Evolutionary conservation across 2,888 invertebrate species (phyloP).

Genomic region (Cryptocheilus praepositus): DNA sequence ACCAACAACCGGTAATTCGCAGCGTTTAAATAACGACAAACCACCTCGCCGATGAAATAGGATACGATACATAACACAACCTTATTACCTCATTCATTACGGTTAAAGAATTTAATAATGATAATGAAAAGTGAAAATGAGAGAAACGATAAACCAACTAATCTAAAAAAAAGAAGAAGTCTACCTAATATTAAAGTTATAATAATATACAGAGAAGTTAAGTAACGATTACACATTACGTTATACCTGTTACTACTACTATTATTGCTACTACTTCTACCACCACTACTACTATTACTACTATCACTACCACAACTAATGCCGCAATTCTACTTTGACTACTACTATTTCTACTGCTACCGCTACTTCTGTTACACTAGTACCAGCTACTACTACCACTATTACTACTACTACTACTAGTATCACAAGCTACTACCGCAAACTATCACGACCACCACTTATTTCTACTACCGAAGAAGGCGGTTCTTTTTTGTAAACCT

Average conservation of each 20-base stretch:
- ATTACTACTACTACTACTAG: slow-evolving; percentile 14
- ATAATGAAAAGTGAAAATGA: slow-evolving; percentile 62
- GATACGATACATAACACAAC: slow-evolving; percentile 66
- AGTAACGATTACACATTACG: slow-evolving; percentile 68
- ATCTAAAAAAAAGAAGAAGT: slow-evolving; percentile 63
- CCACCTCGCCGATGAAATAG: slow-evolving; percentile 59
- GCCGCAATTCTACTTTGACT: slow-evolving; percentile 45
- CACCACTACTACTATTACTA: slow-evolving; percentile 40
- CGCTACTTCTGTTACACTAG: slow-evolving; percentile 20
- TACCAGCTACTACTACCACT: slow-evolving; percentile 32
- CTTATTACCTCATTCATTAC: slow-evolving; percentile 75
- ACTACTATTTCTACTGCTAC: slow-evolving; percentile 35
- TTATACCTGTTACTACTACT: slow-evolving; percentile 66
- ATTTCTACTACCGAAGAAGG: slow-evolving; percentile 53
- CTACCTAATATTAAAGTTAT: slow-evolving; percentile 74
- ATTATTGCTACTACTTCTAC: slow-evolving; percentile 55
- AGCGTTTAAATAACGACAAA: slow-evolving; percentile 49
- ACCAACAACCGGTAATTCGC: slow-evolving; percentile 26
- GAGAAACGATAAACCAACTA: slow-evolving; percentile 61
- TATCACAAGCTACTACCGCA: slow-evolving; percentile 45
- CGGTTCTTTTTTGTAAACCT: slow-evolving; percentile 47
- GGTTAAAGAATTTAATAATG: slow-evolving; percentile 70
- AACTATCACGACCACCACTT: slow-evolving; percentile 44
- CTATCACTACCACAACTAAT: slow-evolving; percentile 23
- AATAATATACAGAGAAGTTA: slow-evolving; percentile 71